A percentile compares a stretch with the other conserved stretches of the same genome.
These are phyloP conservation scores for Salvator merianae DNA, from an alignment of 2,113 vertebrate genomes.

Conservation along the genomic window DNA sequence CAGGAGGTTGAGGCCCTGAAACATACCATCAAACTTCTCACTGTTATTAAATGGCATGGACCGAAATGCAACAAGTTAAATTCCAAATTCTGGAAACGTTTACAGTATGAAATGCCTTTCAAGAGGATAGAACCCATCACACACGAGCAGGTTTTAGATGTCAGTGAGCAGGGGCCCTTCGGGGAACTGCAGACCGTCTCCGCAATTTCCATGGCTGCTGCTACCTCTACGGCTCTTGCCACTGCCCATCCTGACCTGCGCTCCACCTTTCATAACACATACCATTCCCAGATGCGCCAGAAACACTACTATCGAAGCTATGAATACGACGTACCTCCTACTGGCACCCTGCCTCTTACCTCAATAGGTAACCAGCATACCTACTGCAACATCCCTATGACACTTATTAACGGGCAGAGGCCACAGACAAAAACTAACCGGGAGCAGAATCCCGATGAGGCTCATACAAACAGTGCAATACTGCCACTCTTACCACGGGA, in stretches of 20 bases:
- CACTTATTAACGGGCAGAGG: conserved; percentile 97
- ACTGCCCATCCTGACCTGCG: conserved; percentile 97
- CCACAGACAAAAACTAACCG: conserved; percentile 90
- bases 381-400: conserved; percentile 99
- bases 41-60: conserved; percentile 97
- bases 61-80: conserved; percentile 96
- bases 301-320: conserved; percentile 99
- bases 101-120: conserved; percentile 99
- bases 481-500: conserved; percentile 96
- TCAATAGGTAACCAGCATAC: conserved; percentile 98
- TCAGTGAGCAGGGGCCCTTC: conserved; percentile 95
- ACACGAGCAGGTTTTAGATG: conserved; percentile 93
- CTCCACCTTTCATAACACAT: conserved; percentile 95
- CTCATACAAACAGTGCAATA: conserved; percentile 97
- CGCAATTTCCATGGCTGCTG: conserved; percentile 97
- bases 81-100: conserved; percentile 99
- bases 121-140: conserved; percentile 93
- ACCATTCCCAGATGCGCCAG: conserved; percentile 97
- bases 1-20: conserved; percentile 98
- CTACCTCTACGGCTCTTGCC: conserved; percentile 96
- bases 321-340: conserved; percentile 92
- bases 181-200: conserved; percentile 98
- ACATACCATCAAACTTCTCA: conserved; percentile 96
- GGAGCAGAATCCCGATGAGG: conserved; percentile 95
- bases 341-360: conserved; percentile 93